These are phyloP conservation scores for Anastrepha ludens DNA, from an alignment of 1,140 invertebrate genomes.

Conservation along the genomic window DNA sequence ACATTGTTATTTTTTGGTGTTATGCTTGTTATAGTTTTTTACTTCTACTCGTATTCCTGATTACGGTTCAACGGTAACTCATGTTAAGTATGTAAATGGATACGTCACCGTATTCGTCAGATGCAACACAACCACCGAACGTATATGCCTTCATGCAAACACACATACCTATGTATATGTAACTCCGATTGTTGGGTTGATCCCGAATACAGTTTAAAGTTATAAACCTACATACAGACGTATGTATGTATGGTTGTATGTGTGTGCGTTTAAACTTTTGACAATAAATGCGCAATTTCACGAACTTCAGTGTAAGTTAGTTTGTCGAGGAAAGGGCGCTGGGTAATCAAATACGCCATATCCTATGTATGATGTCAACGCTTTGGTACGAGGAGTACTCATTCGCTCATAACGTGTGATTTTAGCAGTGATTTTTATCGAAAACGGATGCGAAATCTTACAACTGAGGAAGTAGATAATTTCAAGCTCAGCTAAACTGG, in stretches of 20 bases:
- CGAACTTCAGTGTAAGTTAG: background rate
- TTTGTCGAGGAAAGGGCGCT: slow-evolving; percentile 11
- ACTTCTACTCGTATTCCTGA: slow-evolving; percentile 5
- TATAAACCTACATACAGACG: background rate
- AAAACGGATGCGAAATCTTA: slow-evolving; percentile 59
- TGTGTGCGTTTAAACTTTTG: slow-evolving; percentile 22
- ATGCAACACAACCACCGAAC: background rate
- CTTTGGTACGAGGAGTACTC: background rate
- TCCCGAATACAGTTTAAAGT: slow-evolving; percentile 6
- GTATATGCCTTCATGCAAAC: background rate
- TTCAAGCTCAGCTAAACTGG: slow-evolving; percentile 40
- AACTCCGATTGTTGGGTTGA: slow-evolving; percentile 34
- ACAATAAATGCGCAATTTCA: slow-evolving; percentile 31
- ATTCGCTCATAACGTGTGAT: slow-evolving; percentile 42
- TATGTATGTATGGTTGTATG: background rate
- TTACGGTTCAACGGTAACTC: slow-evolving; percentile 36
- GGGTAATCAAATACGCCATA: slow-evolving; percentile 57
- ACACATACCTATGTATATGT: background rate
- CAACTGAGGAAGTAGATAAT: slow-evolving; percentile 58
- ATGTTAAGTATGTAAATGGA: slow-evolving; percentile 41
- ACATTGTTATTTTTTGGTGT: background rate
- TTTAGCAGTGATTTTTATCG: slow-evolving; percentile 56
- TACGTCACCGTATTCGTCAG: slow-evolving; percentile 24
- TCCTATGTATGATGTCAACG: slow-evolving; percentile 47
- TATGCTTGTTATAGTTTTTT: background rate